Evolutionary conservation across 2,113 vertebrate genomes (phyloP), one percentile per base, ranked within the genome.

Genomic region (Heterotis niloticus): DNA sequence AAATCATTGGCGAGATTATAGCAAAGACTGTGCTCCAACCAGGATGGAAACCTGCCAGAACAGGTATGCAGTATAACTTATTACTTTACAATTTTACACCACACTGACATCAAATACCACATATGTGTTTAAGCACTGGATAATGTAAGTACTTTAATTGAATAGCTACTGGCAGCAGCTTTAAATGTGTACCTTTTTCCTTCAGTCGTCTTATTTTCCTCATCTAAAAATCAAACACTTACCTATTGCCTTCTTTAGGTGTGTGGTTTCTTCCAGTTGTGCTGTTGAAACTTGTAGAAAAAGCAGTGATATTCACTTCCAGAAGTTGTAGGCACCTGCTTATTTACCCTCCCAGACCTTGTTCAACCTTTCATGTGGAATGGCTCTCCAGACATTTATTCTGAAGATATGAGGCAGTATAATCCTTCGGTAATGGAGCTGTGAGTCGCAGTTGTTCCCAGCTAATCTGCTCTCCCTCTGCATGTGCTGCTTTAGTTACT

Each of bases 221-320:
- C 24, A 16, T 56, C n/a, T 24, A 7, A n/a, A 24, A 73, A 73
- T 23, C 10, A 10, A 65, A 23, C 23, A 56, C n/a, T 73, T 73
- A 73, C 71, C 71, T 73, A 51, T 73, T 44, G 7, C 7, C 34
- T 44, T 44, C 2, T 44, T 44, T 5, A 26, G 71, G 20, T 28
- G 26, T 73, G 20, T 73, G 51, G 12, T 73, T 56, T 74, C 71
- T 59, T 74, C 52, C 57, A 28, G 52, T 26, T 57, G 23, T 51
- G n/a, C 18, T 72, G 69, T 74, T 44, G n/a, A 57, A n/a, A 13
- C 52, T 73, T 54, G 26, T 0, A 51, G 20, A n/a, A 24, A 7
- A 73, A 74, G 24, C 54, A 65, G 18, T 26, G 56, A 74, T 57
- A 74, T 56, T 17, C 57, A 26, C 54, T 57, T 74, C 4, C 71